phyloP scores from a whole-genome alignment of 37 sponge, comb jelly and placozoan species.

The Oscarella lobularis region DNA sequence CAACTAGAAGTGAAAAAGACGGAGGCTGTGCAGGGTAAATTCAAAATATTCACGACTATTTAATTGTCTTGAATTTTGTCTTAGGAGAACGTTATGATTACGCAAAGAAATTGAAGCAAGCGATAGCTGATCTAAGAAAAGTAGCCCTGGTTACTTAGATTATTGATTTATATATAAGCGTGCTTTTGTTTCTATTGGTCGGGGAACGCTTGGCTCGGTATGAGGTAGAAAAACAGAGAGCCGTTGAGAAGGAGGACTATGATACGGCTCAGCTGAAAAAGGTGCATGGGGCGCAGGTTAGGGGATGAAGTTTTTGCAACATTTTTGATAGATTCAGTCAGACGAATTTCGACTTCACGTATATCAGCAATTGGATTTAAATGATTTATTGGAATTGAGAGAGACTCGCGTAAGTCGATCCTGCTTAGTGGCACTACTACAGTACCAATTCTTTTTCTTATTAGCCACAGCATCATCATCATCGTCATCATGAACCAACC shows the following conservation, averaged over 20 bases:
- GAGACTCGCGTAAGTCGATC: too few relatives aligned
- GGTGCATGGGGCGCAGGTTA: constrained; percentile 14
- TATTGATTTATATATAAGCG: background rate
- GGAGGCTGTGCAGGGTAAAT: constrained; percentile 44
- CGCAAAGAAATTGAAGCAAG: constrained; percentile 53
- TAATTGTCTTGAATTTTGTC: background rate
- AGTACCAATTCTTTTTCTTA: too few relatives aligned
- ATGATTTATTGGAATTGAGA: background rate
- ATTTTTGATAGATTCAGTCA: background rate
- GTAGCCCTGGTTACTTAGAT: constrained; percentile 2
- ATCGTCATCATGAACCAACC: too few relatives aligned
- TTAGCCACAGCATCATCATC: too few relatives aligned
- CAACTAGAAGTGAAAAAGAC: constrained; percentile 42
- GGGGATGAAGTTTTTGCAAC: background rate
- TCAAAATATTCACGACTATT: background rate
- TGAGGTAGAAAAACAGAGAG: constrained; percentile 65
- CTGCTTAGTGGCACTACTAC: too few relatives aligned
- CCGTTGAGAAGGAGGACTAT: constrained; percentile 74
- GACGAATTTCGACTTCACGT: constrained; percentile 3
- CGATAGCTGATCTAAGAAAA: constrained; percentile 35
- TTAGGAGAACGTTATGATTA: constrained; percentile 39
- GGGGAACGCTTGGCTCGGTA: constrained; percentile 56
- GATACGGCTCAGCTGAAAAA: constrained; percentile 60
- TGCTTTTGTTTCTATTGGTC: constrained; percentile 18
- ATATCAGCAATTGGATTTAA: background rate